Conservation (phyloP, 2,797 vertebrate species). For the Sitta carolinensis region DNA sequence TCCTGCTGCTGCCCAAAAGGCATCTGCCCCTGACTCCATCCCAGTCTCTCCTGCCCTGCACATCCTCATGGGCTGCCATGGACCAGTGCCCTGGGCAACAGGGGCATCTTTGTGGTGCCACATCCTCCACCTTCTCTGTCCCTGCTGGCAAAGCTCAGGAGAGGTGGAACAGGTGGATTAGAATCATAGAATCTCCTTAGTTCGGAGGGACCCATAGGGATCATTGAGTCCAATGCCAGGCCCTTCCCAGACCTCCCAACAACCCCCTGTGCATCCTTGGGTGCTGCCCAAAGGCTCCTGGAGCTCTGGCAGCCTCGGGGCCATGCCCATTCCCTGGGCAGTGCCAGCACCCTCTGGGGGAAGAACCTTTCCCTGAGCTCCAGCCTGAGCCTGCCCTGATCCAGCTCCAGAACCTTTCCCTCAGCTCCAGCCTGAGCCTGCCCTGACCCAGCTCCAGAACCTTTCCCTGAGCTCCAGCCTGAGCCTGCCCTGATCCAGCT, state of each 20-base stretch:
- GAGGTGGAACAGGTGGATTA: not conserved
- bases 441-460: not conserved
- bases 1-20: not conserved
- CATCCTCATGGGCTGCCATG: fast-evolving
- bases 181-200: not conserved
- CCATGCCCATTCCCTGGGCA: not conserved
- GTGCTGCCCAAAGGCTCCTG: not conserved
- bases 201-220: not conserved
- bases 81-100: not conserved
- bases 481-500: not conserved
- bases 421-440: not conserved
- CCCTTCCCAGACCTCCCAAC: not conserved
- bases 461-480: too few relatives aligned
- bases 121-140: not conserved
- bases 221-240: fast-evolving
- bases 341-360: not conserved
- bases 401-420: not conserved
- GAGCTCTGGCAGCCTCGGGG: not conserved
- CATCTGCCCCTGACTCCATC: fast-evolving
- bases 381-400: not conserved
- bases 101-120: fast-evolving
- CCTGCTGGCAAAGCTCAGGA: not conserved
- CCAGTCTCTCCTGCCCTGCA: not conserved
- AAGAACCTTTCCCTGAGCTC: not conserved
- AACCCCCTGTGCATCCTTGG: not conserved